Percentiles rank a stretch among this genome's conserved stretches.
These are phyloP conservation scores for Hermaeophaga mercurialis DNA, from an alignment of 2,888 invertebrate species.

Conservation along the genomic window DNA sequence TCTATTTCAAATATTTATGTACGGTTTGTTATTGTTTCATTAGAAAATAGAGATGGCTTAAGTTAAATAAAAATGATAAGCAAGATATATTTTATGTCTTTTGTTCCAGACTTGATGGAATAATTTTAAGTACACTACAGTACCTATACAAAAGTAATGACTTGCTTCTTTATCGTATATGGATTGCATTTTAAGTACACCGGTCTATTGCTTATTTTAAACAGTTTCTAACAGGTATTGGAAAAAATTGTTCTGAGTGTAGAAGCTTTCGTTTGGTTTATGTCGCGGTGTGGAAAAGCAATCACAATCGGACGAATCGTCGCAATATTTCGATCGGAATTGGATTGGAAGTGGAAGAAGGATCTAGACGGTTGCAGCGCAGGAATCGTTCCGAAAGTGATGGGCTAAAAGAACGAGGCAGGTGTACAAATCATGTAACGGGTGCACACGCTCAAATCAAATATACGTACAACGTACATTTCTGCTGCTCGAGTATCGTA, in stretches of 20 bases:
- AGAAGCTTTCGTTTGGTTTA: slow-evolving; percentile 48
- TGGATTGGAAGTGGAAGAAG: slow-evolving; percentile 49
- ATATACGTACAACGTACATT: not conserved
- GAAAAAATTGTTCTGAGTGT: slow-evolving; percentile 9
- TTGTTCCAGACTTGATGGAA: too few species aligned
- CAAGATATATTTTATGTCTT: too few species aligned
- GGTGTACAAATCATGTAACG: slow-evolving; percentile 46
- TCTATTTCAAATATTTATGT: too few species aligned
- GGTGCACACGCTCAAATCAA: slow-evolving; percentile 27
- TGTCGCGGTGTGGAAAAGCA: slow-evolving; percentile 54
- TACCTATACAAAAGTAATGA: too few species aligned
- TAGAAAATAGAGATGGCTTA: too few species aligned
- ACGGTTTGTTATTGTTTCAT: too few species aligned
- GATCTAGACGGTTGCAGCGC: slow-evolving; percentile 7
- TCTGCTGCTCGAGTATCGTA: not conserved
- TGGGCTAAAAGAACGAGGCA: slow-evolving; percentile 45
- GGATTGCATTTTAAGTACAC: too few species aligned
- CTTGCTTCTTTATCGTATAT: too few species aligned
- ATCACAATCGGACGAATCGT: slow-evolving; percentile 55
- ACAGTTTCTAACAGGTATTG: too few species aligned
- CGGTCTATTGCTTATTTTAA: too few species aligned
- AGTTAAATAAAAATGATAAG: too few species aligned
- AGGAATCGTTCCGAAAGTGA: not conserved
- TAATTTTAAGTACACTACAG: too few species aligned
- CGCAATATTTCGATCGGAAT: slow-evolving; percentile 54